These are phyloP conservation scores for Pseudomugil tenellus DNA, from an alignment of 2,797 vertebrate species.

Conservation along the genomic window DNA sequence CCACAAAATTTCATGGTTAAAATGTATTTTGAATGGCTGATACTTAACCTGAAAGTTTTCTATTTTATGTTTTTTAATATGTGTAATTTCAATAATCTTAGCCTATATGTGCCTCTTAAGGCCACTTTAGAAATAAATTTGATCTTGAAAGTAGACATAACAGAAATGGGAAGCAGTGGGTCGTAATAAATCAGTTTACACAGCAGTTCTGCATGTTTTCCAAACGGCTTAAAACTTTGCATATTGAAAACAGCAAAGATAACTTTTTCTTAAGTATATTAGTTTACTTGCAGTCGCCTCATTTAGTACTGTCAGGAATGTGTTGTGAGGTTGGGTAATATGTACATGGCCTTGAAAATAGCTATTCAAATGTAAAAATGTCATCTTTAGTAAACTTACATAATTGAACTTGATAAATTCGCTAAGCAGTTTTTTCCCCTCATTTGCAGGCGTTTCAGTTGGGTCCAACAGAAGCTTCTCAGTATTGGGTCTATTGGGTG, in stretches of 20 bases:
- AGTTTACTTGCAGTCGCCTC: background rate
- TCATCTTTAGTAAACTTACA: background rate
- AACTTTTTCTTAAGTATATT: background rate
- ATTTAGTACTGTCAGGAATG: background rate
- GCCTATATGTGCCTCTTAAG: background rate
- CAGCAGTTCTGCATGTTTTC: background rate
- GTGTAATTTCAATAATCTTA: background rate
- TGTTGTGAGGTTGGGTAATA: background rate
- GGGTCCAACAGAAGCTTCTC: conserved; percentile 99
- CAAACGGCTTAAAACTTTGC: background rate
- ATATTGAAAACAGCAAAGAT: background rate
- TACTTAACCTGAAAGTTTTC: background rate
- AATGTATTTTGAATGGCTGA: background rate
- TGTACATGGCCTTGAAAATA: background rate
- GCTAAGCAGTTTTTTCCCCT: conserved; percentile 7
- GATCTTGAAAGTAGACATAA: background rate
- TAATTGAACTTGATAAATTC: conserved; percentile 8
- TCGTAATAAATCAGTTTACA: background rate
- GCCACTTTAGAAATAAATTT: background rate
- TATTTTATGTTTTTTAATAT: background rate
- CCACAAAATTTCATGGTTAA: background rate
- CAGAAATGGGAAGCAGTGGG: too few species aligned
- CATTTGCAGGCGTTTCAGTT: conserved; percentile 93
- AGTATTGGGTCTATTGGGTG: conserved; percentile 99
- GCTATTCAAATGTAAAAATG: background rate